Conservation (phyloP, 64 coral and sea anemone genomes). For the Dendrophyllia cribrosa region DNA sequence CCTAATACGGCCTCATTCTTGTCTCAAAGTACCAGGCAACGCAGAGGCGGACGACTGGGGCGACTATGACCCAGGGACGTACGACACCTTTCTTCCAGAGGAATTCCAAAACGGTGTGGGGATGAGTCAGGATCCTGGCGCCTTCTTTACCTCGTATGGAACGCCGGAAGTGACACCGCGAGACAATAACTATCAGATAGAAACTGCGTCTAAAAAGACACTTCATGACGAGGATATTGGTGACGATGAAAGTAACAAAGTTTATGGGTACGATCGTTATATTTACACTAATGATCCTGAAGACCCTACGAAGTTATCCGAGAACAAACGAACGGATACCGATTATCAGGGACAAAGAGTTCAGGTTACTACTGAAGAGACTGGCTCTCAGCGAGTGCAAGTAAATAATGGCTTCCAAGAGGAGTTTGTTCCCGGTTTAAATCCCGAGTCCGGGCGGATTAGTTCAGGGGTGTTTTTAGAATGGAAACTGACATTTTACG, state of each 20-base stretch:
- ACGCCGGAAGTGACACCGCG: not conserved
- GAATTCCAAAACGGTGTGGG: slow-evolving; percentile 26
- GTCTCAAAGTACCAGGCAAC: slow-evolving; percentile 11
- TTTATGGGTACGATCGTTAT: slow-evolving; percentile 91
- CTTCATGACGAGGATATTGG: slow-evolving; percentile 31
- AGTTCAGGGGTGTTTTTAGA: slow-evolving; percentile 95
- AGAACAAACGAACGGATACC: slow-evolving; percentile 65
- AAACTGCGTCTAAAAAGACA: slow-evolving; percentile 26
- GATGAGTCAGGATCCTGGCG: slow-evolving; percentile 12
- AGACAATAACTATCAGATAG: slow-evolving; percentile 16
- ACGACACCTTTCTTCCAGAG: slow-evolving; percentile 2
- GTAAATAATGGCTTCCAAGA: slow-evolving; percentile 99
- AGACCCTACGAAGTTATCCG: slow-evolving; percentile 11
- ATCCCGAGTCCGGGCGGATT: slow-evolving; percentile 90
- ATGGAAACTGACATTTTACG: slow-evolving; percentile 94
- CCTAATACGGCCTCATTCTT: not conserved
- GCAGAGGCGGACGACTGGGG: slow-evolving; percentile 16
- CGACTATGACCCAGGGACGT: slow-evolving; percentile 23
- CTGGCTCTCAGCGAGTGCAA: slow-evolving; percentile 97
- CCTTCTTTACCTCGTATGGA: slow-evolving; percentile 7
- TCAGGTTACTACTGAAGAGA: slow-evolving; percentile 93
- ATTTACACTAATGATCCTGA: slow-evolving; percentile 57
- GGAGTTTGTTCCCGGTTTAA: slow-evolving; percentile 94
- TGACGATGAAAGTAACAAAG: slow-evolving; percentile 76
- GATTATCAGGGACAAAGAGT: slow-evolving; percentile 85